A percentile compares a stretch with the other conserved stretches of the same genome.
Conservation (phyloP, 2,113 vertebrate genomes). For the Heterotilapia buettikoferi region DNA sequence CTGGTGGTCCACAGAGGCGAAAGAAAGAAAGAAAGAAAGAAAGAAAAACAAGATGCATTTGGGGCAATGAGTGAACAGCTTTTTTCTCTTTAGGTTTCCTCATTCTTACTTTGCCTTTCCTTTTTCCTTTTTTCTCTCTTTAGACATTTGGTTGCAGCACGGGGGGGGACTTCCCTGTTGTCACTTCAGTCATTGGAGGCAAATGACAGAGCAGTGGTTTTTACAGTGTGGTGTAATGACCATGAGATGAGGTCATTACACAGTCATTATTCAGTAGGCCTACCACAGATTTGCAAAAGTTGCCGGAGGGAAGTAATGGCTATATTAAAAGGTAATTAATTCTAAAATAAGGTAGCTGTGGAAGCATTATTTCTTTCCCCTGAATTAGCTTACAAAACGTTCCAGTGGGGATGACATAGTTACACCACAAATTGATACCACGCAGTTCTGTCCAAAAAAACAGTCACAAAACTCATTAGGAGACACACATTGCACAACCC, state of each 20-base stretch:
- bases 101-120: neutral
- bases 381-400: neutral
- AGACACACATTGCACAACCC: neutral
- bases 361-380: neutral
- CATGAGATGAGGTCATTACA: slow-evolving; percentile 35
- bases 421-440: neutral
- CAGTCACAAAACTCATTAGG: neutral
- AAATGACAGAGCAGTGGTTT: slow-evolving; percentile 34
- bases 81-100: neutral
- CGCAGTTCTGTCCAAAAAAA: neutral
- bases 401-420: neutral
- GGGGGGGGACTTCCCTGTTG: neutral
- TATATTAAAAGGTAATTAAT: slow-evolving; percentile 25
- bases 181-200: slow-evolving; percentile 9
- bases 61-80: neutral
- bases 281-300: slow-evolving; percentile 9
- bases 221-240: slow-evolving; percentile 7
- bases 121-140: neutral
- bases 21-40: neutral
- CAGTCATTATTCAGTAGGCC: slow-evolving; percentile 3
- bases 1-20: slow-evolving; percentile 11
- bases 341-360: neutral
- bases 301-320: neutral
- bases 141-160: neutral
- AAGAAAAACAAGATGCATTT: neutral